Evolutionary conservation across 2,888 invertebrate species (phyloP), one percentile per base, ranked within the genome.

Genomic region (Eupithecia pulchellata): DNA sequence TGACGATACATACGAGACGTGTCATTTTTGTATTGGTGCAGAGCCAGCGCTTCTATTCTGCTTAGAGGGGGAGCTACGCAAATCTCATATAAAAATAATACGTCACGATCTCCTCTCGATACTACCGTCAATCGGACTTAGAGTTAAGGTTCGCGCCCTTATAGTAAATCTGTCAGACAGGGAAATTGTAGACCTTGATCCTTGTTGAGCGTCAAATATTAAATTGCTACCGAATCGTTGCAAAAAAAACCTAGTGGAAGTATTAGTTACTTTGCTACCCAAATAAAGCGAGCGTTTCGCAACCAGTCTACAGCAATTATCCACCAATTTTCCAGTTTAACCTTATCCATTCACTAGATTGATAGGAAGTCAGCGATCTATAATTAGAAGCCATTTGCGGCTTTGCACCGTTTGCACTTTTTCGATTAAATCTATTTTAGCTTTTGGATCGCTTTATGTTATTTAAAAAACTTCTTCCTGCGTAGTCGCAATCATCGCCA

Each of bases 331-430:
- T 71, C 60, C 58, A 69, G 63, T 66, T 63, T 47, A 68, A 58
- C 52, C 64, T 71, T 71, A 69, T 62, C 71, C 72, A 72, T 73
- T 69, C 64, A 71, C 65, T 74, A 68, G 66, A 71, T 67, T 72
- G 68, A 61, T 72, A 74, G 76, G 74, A 75, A 74, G 73, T 75
- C 29, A 58, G 32, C 36, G 60, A 66, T 70, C 67, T 69, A 70
- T 69, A 65, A 75, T 70, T 72, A 72, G 69, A 64, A 63, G 65
- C 62, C n/a, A 61, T 72, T 73, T 52, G 25, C 11, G 13, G 52
- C 13, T 25, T 52, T 52, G 13, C 4, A 4, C 52, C 25, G 20
- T 42, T 42, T 42, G 20, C 42, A 42, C 1, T 52, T 52, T 52
- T 25, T 52, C 2, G 3, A 52, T 11, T 25, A 4, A 25, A 52